A percentile compares a stretch with the other conserved stretches of the same genome.
These are phyloP conservation scores for Polypedilum vanderplanki DNA, from an alignment of 1,140 invertebrate genomes.

Conservation along the genomic window DNA sequence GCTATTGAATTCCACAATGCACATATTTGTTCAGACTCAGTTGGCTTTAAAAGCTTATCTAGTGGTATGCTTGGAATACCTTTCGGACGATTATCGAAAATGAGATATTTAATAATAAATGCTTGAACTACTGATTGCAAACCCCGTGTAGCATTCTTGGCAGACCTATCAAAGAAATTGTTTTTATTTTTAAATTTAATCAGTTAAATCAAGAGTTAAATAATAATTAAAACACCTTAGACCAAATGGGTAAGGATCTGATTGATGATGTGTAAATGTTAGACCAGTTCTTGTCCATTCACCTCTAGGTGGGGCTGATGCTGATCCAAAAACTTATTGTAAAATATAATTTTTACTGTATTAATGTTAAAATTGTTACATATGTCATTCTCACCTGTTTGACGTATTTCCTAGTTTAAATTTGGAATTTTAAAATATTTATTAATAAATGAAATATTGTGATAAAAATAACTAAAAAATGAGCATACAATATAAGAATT, in stretches of 20 bases:
- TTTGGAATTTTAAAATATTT: too few species aligned
- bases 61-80: conserved; percentile 27
- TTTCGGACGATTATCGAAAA: conserved; percentile 46
- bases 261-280: conserved; percentile 47
- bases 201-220: too few species aligned
- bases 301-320: conserved; percentile 49
- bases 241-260: conserved; percentile 48
- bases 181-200: too few species aligned
- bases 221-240: conserved; percentile 41
- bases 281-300: conserved; percentile 57
- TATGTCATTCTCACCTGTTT: not conserved
- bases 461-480: too few species aligned
- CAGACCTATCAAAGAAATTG: too few species aligned
- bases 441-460: too few species aligned
- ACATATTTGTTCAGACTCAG: conserved; percentile 60
- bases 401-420: conserved; percentile 10
- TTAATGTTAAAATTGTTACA: not conserved
- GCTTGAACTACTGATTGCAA: conserved; percentile 58
- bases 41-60: conserved; percentile 52
- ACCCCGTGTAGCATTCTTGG: conserved; percentile 54
- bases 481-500: too few species aligned
- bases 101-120: conserved; percentile 53
- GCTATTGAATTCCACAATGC: conserved; percentile 58
- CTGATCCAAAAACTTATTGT: conserved; percentile 49
- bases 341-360: conserved; percentile 48